A percentile compares a stretch with the other conserved stretches of the same genome.
These are phyloP conservation scores for Pseudochirops corinnae DNA, from an alignment of 2,797 vertebrate species.

Conservation along the genomic window DNA sequence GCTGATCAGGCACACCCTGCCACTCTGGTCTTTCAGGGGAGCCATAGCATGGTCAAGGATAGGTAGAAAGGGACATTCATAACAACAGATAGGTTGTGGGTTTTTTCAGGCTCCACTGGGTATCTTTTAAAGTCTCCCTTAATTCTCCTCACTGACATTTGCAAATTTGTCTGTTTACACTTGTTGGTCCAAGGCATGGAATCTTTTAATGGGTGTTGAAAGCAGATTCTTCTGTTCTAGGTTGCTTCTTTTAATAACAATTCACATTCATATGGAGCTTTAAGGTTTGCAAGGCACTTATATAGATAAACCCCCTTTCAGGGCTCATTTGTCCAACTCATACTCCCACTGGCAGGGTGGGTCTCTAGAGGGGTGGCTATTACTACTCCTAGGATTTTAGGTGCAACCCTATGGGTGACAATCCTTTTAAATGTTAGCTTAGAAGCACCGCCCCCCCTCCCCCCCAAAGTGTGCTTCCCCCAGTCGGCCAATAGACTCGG, in stretches of 20 bases:
- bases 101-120: slow-evolving; percentile 59
- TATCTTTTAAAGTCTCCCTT: slow-evolving; percentile 44
- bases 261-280: not conserved
- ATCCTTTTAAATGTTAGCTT: not conserved
- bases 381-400: not conserved
- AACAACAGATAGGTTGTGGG: slow-evolving; percentile 12
- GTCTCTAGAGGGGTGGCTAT: not conserved
- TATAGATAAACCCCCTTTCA: not conserved
- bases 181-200: slow-evolving; percentile 64
- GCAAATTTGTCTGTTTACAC: slow-evolving; percentile 15
- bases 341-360: not conserved
- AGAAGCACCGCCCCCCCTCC: not conserved
- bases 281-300: not conserved
- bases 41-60: slow-evolving; percentile 55
- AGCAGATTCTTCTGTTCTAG: slow-evolving; percentile 61
- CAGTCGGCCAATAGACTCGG: not conserved
- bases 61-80: slow-evolving; percentile 64
- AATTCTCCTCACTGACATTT: slow-evolving; percentile 56
- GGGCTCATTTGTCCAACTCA: not conserved
- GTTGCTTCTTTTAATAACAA: slow-evolving; percentile 48
- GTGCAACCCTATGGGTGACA: not conserved
- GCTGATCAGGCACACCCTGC: slow-evolving; percentile 67
- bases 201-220: slow-evolving; percentile 39
- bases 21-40: slow-evolving; percentile 25
- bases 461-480: not conserved